Conservation (phyloP, 2,888 invertebrate species). For the Hirtodrosophila cameraria region DNA sequence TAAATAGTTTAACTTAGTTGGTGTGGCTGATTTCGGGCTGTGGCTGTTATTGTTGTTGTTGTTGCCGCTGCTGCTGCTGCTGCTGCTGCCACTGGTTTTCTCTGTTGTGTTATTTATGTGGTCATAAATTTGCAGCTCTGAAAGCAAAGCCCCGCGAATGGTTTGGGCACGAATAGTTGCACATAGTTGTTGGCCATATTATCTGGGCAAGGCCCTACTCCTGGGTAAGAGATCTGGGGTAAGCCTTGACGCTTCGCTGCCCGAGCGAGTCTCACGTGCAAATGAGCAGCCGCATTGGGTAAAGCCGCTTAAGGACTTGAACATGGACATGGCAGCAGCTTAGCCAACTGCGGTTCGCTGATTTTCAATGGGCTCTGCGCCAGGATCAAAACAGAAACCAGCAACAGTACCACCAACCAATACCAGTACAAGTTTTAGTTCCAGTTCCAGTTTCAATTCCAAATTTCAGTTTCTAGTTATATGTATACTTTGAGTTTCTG, state of each 20-base stretch:
- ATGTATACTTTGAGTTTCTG: no score
- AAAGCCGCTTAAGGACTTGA: slow-evolving; percentile 73
- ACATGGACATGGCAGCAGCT: slow-evolving; percentile 57
- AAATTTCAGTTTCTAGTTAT: not conserved
- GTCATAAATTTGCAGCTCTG: slow-evolving; percentile 76
- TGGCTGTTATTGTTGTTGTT: no score
- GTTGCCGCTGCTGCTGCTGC: slow-evolving; percentile 9
- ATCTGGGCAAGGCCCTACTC: not conserved
- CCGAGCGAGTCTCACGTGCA: slow-evolving; percentile 56
- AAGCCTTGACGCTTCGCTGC: slow-evolving; percentile 73
- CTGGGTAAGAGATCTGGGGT: slow-evolving; percentile 9
- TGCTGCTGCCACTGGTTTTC: slow-evolving; percentile 67
- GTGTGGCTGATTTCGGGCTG: slow-evolving; percentile 5
- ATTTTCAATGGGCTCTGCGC: slow-evolving; percentile 55
- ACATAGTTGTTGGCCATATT: slow-evolving; percentile 24
- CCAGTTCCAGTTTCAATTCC: slow-evolving; percentile 9
- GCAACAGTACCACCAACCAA: slow-evolving; percentile 4
- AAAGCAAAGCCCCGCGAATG: slow-evolving; percentile 71
- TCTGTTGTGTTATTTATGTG: slow-evolving; percentile 73
- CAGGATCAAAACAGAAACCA: slow-evolving; percentile 2
- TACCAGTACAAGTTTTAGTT: slow-evolving; percentile 7
- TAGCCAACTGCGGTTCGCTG: slow-evolving; percentile 71
- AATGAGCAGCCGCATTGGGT: slow-evolving; percentile 60
- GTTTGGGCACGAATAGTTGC: slow-evolving; percentile 62
- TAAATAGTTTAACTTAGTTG: slow-evolving; percentile 3